A percentile compares a stretch with the other conserved stretches of the same genome.
These are phyloP conservation scores for Salpingus planirostris DNA, from an alignment of 2,888 invertebrate genomes.

Conservation along the genomic window DNA sequence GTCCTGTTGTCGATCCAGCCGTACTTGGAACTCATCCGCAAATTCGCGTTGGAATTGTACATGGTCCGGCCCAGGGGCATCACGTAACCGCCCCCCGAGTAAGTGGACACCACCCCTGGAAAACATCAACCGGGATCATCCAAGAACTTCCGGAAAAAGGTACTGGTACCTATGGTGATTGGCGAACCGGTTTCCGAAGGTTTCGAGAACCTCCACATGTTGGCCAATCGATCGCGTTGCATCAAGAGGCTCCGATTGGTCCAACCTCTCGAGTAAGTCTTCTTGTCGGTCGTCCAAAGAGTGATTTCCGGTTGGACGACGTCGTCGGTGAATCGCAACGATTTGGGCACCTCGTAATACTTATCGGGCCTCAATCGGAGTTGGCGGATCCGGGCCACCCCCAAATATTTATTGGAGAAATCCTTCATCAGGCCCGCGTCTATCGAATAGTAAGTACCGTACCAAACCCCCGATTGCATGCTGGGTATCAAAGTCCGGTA, in stretches of 20 bases:
- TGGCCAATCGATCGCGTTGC: background rate
- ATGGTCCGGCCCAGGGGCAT: constrained; percentile 25
- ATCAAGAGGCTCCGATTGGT: background rate
- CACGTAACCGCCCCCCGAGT: constrained; percentile 30
- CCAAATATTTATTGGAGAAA: constrained; percentile 26
- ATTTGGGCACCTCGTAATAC: too few relatives aligned
- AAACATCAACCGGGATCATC: too few relatives aligned
- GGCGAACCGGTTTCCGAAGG: background rate
- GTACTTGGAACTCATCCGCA: constrained; percentile 9
- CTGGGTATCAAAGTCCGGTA: constrained; percentile 18
- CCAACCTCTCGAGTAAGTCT: background rate
- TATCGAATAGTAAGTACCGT: constrained; percentile 19
- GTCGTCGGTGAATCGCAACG: too few relatives aligned
- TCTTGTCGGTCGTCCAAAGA: too few relatives aligned
- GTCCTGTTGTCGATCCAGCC: constrained; percentile 27
- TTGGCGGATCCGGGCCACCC: constrained; percentile 25
- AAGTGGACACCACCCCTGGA: constrained; percentile 6
- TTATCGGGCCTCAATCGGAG: too few relatives aligned
- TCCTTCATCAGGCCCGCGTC: constrained; percentile 26
- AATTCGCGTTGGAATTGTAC: constrained; percentile 19
- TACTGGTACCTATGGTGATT: background rate
- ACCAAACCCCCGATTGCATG: constrained; percentile 25
- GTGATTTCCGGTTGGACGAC: too few relatives aligned
- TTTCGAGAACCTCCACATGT: constrained; percentile 1
- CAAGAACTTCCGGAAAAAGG: background rate